phyloP scores from a whole-genome alignment of 2,113 vertebrate genomes.

The Uropsilus gracilis region DNA sequence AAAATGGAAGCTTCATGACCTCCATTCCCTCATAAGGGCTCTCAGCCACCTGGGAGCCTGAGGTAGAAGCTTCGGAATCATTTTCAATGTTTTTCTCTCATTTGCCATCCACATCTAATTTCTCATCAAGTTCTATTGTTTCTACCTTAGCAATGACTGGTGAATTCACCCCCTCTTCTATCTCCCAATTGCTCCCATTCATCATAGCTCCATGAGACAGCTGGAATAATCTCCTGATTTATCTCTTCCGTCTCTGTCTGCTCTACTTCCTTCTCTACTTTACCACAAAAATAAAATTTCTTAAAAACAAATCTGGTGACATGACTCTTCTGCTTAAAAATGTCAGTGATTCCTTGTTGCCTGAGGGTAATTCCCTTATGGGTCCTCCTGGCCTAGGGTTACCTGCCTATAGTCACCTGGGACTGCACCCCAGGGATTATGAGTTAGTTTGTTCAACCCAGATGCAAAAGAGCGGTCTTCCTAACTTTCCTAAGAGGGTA shows the following conservation, averaged over 20 bases:
- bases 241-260: conserved; percentile 31
- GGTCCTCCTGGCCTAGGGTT: neutral
- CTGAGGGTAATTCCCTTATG: neutral
- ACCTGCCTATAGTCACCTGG: neutral
- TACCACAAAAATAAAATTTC: conserved; percentile 17
- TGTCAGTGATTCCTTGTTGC: neutral
- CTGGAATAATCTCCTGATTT: conserved; percentile 33
- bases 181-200: conserved; percentile 42
- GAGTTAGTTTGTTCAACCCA: neutral
- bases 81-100: neutral
- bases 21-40: neutral
- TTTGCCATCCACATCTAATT: neutral
- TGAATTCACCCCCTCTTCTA: neutral
- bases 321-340: neutral
- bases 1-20: neutral
- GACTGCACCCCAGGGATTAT: neutral
- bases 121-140: conserved; percentile 43
- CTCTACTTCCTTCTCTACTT: conserved; percentile 25
- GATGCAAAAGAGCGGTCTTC: neutral
- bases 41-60: neutral
- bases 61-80: neutral
- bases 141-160: neutral
- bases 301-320: conserved; percentile 2
- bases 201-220: conserved; percentile 6
- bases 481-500: neutral